Base-by-base conservation (phyloP, 1,140 invertebrate genomes). In the Drosophila nigromelanica region DNA sequence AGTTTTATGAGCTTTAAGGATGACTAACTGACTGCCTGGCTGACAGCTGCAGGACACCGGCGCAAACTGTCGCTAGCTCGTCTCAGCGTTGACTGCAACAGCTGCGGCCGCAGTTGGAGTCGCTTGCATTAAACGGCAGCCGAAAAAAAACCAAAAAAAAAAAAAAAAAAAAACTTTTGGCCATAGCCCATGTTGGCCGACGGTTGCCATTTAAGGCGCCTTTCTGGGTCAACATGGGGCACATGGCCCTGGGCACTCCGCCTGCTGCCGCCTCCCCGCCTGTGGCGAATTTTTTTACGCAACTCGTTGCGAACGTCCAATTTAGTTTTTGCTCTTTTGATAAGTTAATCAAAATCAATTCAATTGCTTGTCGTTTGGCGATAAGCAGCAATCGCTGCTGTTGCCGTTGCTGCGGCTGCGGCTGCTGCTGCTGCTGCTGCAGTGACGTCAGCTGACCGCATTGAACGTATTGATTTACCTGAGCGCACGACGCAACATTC, bases 271-370 rank as follows among this genome's bases (percentile, higher is more conserved):
- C 8, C 7, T 24, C 6, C 7, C 47, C n/a, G 7, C 15, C 43
- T 51, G 30, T 30, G 8, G 50, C 37, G 59, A 42, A 45, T 68
- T 6, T 58, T 47, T 52, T 80, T 76, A 73, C 63, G 63, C 71
- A 76, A 67, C 48, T 40, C 18, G 39, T 55, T 33, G 55, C 63
- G 27, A 35, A 59, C 58, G 48, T 60, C 48, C 1, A 67, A 30
- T 45, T 47, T 50, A 27, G 27, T 27, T 55, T 39, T 63, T 52
- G 33, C 12, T 43, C 11, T 33, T 39, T 21, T 79, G 83, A 82
- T 82, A 87, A 82, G 78, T 78, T 87, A 89, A 87, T 86, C 82
- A 73, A 56, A 73, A 71, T n/a, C 37, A 47, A 42, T 40, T 50
- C 51, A 50, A 70, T 70, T 71, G 68, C 42, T 63, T 62, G 43